phyloP scores from a whole-genome alignment of 2,888 invertebrate genomes.

The Pollenia griseotomentosa region DNA sequence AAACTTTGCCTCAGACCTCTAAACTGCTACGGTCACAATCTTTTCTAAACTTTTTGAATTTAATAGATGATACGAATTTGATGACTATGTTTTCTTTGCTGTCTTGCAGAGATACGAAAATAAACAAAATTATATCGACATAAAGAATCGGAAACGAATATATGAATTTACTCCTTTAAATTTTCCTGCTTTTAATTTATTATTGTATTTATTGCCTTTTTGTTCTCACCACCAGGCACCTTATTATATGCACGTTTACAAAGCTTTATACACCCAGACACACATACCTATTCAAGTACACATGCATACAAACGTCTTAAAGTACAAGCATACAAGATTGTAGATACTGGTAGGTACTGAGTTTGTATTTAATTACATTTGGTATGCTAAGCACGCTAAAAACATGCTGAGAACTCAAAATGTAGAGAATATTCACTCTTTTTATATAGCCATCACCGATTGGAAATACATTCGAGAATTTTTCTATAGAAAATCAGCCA shows the following conservation, averaged over 20 bases:
- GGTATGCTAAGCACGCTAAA: slow-evolving; percentile 51
- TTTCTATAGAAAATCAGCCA: no score
- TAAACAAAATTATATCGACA: not conserved
- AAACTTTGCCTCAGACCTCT: slow-evolving; percentile 7
- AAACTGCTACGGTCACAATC: not conserved
- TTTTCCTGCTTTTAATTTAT: not conserved
- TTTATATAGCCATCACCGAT: not conserved
- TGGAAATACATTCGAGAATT: not conserved
- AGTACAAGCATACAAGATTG: not conserved
- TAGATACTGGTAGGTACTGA: not conserved
- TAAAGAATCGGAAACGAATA: not conserved
- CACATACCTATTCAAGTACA: not conserved
- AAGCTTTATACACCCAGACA: not conserved
- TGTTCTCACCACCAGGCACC: slow-evolving; percentile 29
- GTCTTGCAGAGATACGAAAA: not conserved
- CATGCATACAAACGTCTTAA: not conserved
- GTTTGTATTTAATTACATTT: slow-evolving; percentile 4
- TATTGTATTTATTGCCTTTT: not conserved
- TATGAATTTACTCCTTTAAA: slow-evolving; percentile 22
- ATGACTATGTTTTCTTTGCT: not conserved
- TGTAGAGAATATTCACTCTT: not conserved
- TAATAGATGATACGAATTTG: no score
- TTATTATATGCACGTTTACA: slow-evolving; percentile 53
- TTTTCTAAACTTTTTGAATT: not conserved
- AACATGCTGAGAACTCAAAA: slow-evolving; percentile 59